Evolutionary conservation across 2,113 vertebrate genomes (phyloP), one percentile per base, ranked within the genome.

Genomic region (Elaphurus davidianus): DNA sequence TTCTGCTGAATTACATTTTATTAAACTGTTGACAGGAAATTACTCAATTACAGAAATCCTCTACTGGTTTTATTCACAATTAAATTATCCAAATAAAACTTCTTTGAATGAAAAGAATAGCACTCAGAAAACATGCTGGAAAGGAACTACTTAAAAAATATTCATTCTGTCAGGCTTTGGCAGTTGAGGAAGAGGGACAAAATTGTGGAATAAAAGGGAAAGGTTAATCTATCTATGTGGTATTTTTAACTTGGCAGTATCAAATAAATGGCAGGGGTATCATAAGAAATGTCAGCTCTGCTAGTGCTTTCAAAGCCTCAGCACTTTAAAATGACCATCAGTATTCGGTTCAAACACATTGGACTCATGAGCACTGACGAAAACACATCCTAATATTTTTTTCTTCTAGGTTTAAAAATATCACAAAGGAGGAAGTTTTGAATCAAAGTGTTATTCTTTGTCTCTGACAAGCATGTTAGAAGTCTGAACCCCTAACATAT

Each of bases 11-110:
- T 84, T 57, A n/a, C 47, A 81, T 79, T 89, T 95, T 76, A 59
- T 52, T 62, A 92, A 93, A 40, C 43, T 23, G 5, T 81, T 96
- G 62, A 95, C 30, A 82, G 82, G 93, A 94, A 95, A 92, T 84
- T n/a, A 59, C 52, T 95, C 79, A 95, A 79, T 74, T 52, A 83
- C 27, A 95, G 71, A 93, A 94, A 79, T 60, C 62, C 67, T 54
- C 7, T 43, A 60, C 81, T 64, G 83, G 71, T 87, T 91, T 90
- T 82, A 90, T 52, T 87, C 74, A 92, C 81, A 87, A 95, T 83
- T 95, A 67, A 82, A 47, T 85, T 47, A 91, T 62, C 87, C 79
- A 92, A 92, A 57, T 67, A 76, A 67, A 36, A 60, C 55, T 91
- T 96, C 52, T 91, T 71, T 52, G 52, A 90, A 54, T 7, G 12